phyloP scores from a whole-genome alignment of 37 sponge, comb jelly and placozoan genomes.

The Beroe forskalii region DNA sequence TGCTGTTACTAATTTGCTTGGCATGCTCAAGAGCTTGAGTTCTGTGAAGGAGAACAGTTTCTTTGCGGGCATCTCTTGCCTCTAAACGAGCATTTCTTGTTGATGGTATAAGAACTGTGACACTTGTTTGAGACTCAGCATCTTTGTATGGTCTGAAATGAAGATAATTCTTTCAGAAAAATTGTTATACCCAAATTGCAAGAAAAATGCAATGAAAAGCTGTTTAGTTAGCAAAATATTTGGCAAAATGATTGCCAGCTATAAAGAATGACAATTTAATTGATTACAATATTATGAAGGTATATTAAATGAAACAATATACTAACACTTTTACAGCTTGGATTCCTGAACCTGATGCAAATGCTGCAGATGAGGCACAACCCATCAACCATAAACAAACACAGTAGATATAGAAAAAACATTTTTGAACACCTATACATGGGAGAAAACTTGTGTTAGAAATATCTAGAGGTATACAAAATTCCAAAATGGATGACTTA shows the following conservation, averaged over 20 bases:
- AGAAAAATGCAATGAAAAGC: not conserved
- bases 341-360: not conserved
- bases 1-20: constrained; percentile 3
- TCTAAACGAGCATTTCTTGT: not conserved
- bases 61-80: constrained; percentile 25
- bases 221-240: not conserved
- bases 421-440: too few species aligned
- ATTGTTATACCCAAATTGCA: not conserved
- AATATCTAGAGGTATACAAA: too few species aligned
- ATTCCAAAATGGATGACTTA: too few species aligned
- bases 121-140: constrained; percentile 44
- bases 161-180: not conserved
- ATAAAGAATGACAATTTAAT: too few species aligned
- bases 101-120: constrained; percentile 9
- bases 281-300: too few species aligned
- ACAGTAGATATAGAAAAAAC: too few species aligned
- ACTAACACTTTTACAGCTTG: not conserved
- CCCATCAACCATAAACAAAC: constrained; percentile 22
- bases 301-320: too few species aligned
- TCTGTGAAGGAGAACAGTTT: not conserved
- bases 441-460: too few species aligned
- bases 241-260: too few species aligned
- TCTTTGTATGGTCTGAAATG: not conserved
- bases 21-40: not conserved
- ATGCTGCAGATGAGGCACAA: not conserved